Evolutionary conservation across 2,113 vertebrate genomes (phyloP).

Genomic region (Myanophis thanlyinensis): DNA sequence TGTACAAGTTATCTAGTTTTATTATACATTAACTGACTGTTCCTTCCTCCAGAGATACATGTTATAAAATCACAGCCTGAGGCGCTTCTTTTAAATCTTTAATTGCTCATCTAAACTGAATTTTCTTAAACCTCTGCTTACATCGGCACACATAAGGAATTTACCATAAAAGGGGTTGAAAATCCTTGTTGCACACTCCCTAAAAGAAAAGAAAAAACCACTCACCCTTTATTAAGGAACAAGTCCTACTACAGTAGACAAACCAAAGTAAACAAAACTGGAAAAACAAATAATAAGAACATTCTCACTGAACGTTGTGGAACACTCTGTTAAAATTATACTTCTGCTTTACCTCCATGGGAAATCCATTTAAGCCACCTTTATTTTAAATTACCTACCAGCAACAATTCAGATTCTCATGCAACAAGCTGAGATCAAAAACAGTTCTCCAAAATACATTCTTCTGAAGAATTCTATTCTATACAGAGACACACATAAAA

Average conservation of each 20-base stretch:
- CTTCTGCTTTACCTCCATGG: neutral
- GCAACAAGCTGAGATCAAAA: constrained; percentile 24
- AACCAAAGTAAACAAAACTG: neutral
- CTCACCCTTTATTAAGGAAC: neutral
- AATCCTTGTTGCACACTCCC: neutral
- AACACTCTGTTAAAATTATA: neutral
- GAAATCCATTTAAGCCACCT: neutral
- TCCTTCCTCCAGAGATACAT: neutral
- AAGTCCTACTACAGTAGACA: neutral
- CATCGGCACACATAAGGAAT: neutral
- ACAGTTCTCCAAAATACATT: constrained; percentile 30
- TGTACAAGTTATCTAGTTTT: neutral
- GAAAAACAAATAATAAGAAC: neutral
- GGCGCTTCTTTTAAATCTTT: neutral
- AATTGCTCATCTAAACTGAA: neutral
- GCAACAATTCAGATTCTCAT: constrained; percentile 33
- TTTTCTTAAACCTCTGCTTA: neutral
- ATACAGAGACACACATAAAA: neutral
- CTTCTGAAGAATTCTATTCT: constrained; percentile 30
- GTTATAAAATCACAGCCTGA: neutral
- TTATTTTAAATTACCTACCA: constrained; percentile 31
- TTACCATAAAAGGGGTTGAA: constrained; percentile 6
- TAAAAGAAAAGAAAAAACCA: neutral
- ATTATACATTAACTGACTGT: neutral
- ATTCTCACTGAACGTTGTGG: neutral